phyloP scores from a whole-genome alignment of 1,140 invertebrate genomes.

The Drepana arcuata region DNA sequence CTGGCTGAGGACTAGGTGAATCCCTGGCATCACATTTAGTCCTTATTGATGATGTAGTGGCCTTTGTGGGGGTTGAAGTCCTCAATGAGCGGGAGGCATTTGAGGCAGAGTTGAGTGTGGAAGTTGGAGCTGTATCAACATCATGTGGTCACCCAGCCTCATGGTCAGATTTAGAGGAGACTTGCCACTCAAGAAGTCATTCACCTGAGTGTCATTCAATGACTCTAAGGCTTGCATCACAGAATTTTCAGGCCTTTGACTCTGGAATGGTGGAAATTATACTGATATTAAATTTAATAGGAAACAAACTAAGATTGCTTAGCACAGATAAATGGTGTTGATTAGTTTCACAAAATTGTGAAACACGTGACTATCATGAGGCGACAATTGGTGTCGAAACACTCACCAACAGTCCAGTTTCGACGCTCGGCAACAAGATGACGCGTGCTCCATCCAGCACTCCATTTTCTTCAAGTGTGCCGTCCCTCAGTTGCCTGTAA shows the following conservation, averaged over 20 bases:
- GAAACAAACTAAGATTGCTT: too few relatives aligned
- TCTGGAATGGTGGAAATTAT: slow-evolving; percentile 76
- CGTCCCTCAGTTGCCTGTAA: slow-evolving; percentile 88
- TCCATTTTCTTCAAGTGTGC: slow-evolving; percentile 88
- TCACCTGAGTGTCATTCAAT: slow-evolving; percentile 93
- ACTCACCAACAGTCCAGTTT: slow-evolving; percentile 94
- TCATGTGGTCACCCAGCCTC: slow-evolving; percentile 96
- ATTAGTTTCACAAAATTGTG: slow-evolving; percentile 50
- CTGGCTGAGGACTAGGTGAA: slow-evolving; percentile 38
- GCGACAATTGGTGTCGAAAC: slow-evolving; percentile 13
- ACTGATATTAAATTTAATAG: too few relatives aligned
- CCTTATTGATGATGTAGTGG: slow-evolving; percentile 22
- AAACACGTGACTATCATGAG: slow-evolving; percentile 61
- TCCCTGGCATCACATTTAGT: slow-evolving; percentile 42
- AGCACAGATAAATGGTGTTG: slow-evolving; percentile 37
- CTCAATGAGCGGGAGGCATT: slow-evolving; percentile 40
- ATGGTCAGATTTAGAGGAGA: slow-evolving; percentile 94
- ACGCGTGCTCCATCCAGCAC: slow-evolving; percentile 89
- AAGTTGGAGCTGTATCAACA: slow-evolving; percentile 96
- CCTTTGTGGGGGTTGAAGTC: slow-evolving; percentile 46
- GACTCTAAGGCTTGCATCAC: slow-evolving; percentile 96
- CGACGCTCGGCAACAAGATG: slow-evolving; percentile 92
- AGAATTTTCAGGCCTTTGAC: slow-evolving; percentile 91
- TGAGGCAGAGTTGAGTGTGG: slow-evolving; percentile 78
- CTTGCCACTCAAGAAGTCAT: slow-evolving; percentile 94